Base-by-base conservation (phyloP, 2,797 vertebrate species). In the Microcaecilia unicolor region DNA sequence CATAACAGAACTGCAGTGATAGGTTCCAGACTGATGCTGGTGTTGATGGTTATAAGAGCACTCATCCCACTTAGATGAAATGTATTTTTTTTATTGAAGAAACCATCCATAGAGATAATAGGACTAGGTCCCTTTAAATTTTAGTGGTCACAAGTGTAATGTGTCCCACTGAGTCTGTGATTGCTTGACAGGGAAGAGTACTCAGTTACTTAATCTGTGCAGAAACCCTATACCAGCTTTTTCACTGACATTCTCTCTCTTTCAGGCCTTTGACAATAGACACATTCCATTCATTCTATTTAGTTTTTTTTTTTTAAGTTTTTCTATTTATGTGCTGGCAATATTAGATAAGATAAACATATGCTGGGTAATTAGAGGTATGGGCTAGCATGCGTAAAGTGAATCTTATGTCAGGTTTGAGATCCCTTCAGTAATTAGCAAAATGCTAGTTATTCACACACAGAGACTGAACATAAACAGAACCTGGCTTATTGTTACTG, bases 231-330 rank as follows among this genome's bases (percentile, higher is more conserved):
- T 7, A 1, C 20, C 26, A 41, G 21, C 16, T 60, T 61, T 44
- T 43, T 48, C 61, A 43, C 17, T 50, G 28, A 18, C 47, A 38
- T 60, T 48, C 23, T 34, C 18, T n/a, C n/a, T n/a, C n/a, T n/a
- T n/a, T n/a, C n/a, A n/a, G n/a, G n/a, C n/a, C n/a, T n/a, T n/a
- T n/a, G n/a, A n/a, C n/a, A n/a, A n/a, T n/a, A n/a, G n/a, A n/a
- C n/a, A n/a, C n/a, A n/a, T n/a, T n/a, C n/a, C n/a, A n/a, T n/a
- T n/a, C n/a, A n/a, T n/a, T n/a, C n/a, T n/a, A n/a, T n/a, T n/a
- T n/a, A n/a, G n/a, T n/a, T n/a, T n/a, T n/a, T n/a, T n/a, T n/a
- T n/a, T n/a, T n/a, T n/a, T n/a, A n/a, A n/a, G n/a, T n/a, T n/a
- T n/a, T n/a, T n/a, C n/a, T n/a, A n/a, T n/a, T n/a, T n/a, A n/a